Conservation (phyloP, 1,140 invertebrate species). For the Littorina saxatilis region DNA sequence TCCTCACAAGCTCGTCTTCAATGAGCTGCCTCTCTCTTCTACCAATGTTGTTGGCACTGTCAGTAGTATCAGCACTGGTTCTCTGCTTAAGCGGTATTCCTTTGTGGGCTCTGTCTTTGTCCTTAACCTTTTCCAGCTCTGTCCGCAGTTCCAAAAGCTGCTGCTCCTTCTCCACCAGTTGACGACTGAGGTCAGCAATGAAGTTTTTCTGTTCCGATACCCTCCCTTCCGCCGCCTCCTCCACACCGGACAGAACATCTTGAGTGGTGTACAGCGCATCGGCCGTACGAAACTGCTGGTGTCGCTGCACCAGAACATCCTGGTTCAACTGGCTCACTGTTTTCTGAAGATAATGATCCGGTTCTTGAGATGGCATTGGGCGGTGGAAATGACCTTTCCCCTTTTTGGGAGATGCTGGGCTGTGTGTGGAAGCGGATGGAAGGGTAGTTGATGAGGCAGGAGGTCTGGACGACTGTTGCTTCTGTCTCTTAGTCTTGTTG, state of each 20-base stretch:
- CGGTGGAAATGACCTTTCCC: not conserved
- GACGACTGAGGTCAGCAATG: constrained; percentile 47
- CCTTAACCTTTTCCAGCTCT: constrained; percentile 24
- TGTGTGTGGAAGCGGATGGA: not conserved
- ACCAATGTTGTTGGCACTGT: not conserved
- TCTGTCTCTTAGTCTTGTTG: constrained; percentile 47
- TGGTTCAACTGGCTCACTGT: constrained; percentile 50
- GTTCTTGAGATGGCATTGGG: not conserved
- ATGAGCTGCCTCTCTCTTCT: constrained; percentile 22
- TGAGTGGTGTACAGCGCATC: constrained; percentile 60
- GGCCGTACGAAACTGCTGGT: constrained; percentile 50
- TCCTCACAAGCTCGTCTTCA: constrained; percentile 41
- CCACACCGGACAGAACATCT: constrained; percentile 56
- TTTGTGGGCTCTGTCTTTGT: too few relatives aligned
- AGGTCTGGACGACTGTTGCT: not conserved
- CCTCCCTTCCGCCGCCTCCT: constrained; percentile 54
- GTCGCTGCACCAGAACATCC: constrained; percentile 51
- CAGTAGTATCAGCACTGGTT: not conserved
- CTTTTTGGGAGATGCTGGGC: not conserved
- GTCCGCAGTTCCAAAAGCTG: constrained; percentile 30
- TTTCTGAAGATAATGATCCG: constrained; percentile 28
- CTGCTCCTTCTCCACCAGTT: constrained; percentile 47
- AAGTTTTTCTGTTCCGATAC: constrained; percentile 54
- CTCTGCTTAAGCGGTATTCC: too few relatives aligned
- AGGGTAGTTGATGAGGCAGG: not conserved